Evolutionary conservation across 2,888 invertebrate genomes (phyloP), one percentile per base, ranked within the genome.

Genomic region (Invenusta paracnida): DNA sequence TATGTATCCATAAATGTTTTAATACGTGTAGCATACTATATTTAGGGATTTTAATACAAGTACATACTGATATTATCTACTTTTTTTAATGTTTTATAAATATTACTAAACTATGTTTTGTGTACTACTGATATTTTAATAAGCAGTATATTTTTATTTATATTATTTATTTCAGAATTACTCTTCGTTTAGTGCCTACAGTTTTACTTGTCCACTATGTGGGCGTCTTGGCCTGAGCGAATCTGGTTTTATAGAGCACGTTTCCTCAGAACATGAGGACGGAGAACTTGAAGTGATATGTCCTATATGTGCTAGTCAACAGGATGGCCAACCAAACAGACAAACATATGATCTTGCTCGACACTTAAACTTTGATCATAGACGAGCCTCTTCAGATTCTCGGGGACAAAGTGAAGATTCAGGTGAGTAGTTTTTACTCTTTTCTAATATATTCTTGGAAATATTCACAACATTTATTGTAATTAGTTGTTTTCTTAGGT

Each of bases 281-380:
- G 30, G 73, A 1, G 79, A 81, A 5, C 1, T 30, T 1, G 81
- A 81, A 30, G 85, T 85, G n/a, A 85, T 85, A 2, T 85, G 85
- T 85, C 85, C 85, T 30, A 30, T 85, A 1, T 85, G 85, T 81
- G 85, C 85, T n/a, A 85, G 85, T 30, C 79, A 81, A n/a, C 79
- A 67, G 28, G 81, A 79, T 81, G 85, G 85, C 23, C 30, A 85
- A 25, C 79, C 85, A 29, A 85, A 85, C 28, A 30, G 79, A 81
- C 85, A 85, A 25, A 85, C 85, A 1, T 30, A 79, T 23, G 79
- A 85, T 2, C 25, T 85, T 29, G 79, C 30, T 5, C 79, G 79
- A 23, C 85, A 85, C 30, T 30, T 82, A 17, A 30, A 29, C 17
- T 11, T 5, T 82, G 82, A 82, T 29, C 82, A 82, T 28, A 27